phyloP scores from a whole-genome alignment of 2,888 invertebrate genomes.

The Pristionchus japonicus region DNA sequence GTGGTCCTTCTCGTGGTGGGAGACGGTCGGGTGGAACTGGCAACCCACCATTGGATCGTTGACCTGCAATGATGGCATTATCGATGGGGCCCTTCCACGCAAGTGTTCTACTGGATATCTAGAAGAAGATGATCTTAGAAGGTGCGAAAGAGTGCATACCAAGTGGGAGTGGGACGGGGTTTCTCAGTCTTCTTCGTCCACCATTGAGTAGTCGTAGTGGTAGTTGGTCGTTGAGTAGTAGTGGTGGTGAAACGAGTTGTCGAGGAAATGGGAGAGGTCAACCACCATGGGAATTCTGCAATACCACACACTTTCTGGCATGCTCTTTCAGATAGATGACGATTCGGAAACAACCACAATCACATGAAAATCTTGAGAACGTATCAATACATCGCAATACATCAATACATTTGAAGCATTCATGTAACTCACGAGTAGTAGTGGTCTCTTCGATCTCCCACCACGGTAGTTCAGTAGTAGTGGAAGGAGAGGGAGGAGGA shows the following conservation, averaged over 20 bases:
- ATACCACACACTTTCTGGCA: background rate
- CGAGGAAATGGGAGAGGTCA: background rate
- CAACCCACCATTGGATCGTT: slow-evolving; percentile 29
- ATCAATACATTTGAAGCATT: no score
- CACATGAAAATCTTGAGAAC: no score
- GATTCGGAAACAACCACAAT: no score
- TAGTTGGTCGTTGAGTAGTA: background rate
- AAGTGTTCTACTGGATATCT: no score
- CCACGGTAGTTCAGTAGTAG: background rate
- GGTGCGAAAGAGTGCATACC: background rate
- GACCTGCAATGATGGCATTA: no score
- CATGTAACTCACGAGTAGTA: background rate
- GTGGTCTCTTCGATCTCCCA: background rate
- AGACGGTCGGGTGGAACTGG: background rate
- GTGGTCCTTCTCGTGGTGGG: background rate
- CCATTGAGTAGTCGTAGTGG: background rate
- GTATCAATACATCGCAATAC: no score
- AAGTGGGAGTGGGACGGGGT: slow-evolving; percentile 24
- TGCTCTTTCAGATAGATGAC: no score
- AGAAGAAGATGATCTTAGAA: background rate
- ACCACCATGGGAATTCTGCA: slow-evolving; percentile 13
- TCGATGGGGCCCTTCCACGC: no score
- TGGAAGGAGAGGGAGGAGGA: no score
- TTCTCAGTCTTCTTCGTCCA: slow-evolving; percentile 46
- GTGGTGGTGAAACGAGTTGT: slow-evolving; percentile 4